Conservation (phyloP, 2,797 vertebrate species). For the Neomorphus geoffroyi region DNA sequence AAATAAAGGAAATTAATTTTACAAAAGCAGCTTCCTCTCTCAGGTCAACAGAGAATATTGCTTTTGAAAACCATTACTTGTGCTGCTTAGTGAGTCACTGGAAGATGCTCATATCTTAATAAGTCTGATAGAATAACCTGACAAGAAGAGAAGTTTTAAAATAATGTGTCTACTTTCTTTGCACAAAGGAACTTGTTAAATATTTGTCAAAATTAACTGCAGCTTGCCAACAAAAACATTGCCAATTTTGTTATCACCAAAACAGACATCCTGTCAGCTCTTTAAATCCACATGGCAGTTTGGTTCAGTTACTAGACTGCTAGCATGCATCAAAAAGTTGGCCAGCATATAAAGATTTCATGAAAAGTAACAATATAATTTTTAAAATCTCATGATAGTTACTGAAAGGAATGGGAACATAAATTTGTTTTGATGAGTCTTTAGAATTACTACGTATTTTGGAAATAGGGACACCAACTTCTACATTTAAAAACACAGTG, state of each 20-base stretch:
- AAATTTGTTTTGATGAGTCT: background rate
- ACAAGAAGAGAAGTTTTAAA: background rate
- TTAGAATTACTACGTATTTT: background rate
- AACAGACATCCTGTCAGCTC: background rate
- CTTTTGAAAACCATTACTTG: background rate
- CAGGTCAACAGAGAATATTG: background rate
- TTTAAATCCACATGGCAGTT: background rate
- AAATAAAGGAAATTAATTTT: background rate
- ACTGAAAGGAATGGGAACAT: background rate
- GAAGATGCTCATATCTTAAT: background rate
- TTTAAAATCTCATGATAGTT: background rate
- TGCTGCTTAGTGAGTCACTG: background rate
- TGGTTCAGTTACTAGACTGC: background rate
- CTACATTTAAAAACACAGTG: background rate
- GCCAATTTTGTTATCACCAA: background rate
- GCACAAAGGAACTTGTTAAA: background rate
- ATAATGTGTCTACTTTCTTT: background rate
- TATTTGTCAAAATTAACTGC: background rate
- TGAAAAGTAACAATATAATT: background rate
- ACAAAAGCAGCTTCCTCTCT: background rate
- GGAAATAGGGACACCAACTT: background rate
- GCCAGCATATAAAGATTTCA: background rate
- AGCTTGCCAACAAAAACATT: background rate
- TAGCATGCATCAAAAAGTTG: background rate
- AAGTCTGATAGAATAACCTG: background rate